Percentiles rank a stretch among this genome's conserved stretches.
phyloP scores from a whole-genome alignment of 2,888 invertebrate species.

The Ariolimax columbianus region DNA sequence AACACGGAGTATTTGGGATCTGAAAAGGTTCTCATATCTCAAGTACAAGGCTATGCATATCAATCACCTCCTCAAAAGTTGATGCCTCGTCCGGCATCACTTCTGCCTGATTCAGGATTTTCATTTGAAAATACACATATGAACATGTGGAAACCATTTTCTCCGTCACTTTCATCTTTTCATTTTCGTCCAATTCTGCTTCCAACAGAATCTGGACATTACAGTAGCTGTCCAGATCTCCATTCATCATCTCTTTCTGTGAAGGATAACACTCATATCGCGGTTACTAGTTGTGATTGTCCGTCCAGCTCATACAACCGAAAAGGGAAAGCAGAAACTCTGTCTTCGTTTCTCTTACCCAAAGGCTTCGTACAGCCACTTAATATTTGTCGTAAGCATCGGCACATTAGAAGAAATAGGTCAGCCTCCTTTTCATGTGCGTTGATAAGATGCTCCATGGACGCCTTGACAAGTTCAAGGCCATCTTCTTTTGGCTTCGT shows the following conservation, averaged over 20 bases:
- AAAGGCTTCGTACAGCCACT: not conserved
- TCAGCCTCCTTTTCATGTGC: not conserved
- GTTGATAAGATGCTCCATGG: not conserved
- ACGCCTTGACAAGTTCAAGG: not conserved
- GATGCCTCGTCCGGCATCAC: constrained; percentile 4
- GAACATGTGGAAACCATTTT: not conserved
- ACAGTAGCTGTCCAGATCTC: not conserved
- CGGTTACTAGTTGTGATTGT: not conserved
- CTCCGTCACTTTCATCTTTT: not conserved
- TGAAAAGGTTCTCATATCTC: not conserved
- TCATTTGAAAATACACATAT: not conserved
- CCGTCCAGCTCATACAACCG: not conserved
- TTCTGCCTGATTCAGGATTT: not conserved
- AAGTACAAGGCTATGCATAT: not conserved
- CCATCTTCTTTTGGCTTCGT: not conserved
- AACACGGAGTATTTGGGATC: not conserved
- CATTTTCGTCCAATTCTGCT: not conserved
- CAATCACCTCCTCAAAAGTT: not conserved
- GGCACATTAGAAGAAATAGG: not conserved
- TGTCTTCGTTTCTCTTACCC: not conserved
- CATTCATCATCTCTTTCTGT: not conserved
- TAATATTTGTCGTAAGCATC: not conserved
- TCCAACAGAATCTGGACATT: not conserved
- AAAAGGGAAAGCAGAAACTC: not conserved
- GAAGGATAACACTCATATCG: not conserved